A percentile compares a stretch with the other conserved stretches of the same genome.
These are phyloP conservation scores for Scrobipalpa costella DNA, from an alignment of 2,888 invertebrate species.

Conservation along the genomic window DNA sequence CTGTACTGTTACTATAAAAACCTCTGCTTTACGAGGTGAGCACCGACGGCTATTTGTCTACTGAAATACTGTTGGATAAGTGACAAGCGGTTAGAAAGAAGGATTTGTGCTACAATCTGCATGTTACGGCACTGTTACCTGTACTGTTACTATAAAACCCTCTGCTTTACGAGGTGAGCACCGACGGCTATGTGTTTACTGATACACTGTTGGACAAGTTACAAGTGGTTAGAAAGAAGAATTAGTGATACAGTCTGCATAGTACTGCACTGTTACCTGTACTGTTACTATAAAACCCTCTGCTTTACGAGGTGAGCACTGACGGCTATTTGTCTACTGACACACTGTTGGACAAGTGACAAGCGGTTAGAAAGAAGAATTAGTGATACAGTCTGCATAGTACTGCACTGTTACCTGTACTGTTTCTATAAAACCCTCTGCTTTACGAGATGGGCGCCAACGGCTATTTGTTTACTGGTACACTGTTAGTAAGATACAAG, in stretches of 20 bases:
- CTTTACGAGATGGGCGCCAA: not conserved
- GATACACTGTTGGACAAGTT: not conserved
- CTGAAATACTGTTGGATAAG: no score
- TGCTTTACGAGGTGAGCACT: no score
- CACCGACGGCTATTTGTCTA: no score
- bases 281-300: no score
- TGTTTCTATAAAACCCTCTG: constrained; percentile 2
- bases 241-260: no score
- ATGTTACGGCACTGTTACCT: constrained; percentile 4
- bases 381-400: not conserved
- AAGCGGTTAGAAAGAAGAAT: not conserved
- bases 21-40: no score
- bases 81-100: not conserved
- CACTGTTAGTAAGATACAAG: not conserved
- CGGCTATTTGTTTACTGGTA: constrained; percentile 3
- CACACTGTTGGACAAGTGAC: no score
- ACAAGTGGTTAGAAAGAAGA: no score
- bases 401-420: constrained; percentile 7
- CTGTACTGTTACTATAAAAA: no score
- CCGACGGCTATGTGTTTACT: constrained; percentile 4
- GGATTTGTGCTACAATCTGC: constrained; percentile 3
- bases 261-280: no score
- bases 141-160: constrained; percentile 6
- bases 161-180: not conserved
- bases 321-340: no score